Evolutionary conservation across 1,140 invertebrate genomes (phyloP).

Genomic region (Grapholita molesta): DNA sequence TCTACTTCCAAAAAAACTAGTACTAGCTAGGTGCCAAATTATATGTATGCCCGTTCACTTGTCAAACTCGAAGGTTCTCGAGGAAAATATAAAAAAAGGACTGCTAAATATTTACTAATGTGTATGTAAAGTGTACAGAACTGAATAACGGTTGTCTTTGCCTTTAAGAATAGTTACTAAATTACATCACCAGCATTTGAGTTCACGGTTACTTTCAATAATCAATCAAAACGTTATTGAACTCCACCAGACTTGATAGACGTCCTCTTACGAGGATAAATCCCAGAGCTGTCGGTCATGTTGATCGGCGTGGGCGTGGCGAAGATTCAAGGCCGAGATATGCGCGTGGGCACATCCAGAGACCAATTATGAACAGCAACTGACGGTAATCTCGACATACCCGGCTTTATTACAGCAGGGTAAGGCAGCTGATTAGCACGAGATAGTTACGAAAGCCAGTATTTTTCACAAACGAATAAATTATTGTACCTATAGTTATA

Average conservation of each 20-base stretch:
- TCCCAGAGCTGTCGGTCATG: neutral
- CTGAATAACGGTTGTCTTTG: too few relatives aligned
- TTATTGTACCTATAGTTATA: too few relatives aligned
- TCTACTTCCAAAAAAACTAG: too few relatives aligned
- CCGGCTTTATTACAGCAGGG: neutral
- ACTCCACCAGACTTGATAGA: neutral
- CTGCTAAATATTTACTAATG: too few relatives aligned
- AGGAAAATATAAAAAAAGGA: too few relatives aligned
- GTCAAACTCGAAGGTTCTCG: too few relatives aligned
- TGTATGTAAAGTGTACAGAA: too few relatives aligned
- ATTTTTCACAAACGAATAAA: neutral
- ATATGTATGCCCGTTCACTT: too few relatives aligned
- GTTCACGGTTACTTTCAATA: neutral
- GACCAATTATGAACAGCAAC: constrained; percentile 3
- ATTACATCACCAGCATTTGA: neutral
- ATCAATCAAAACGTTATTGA: neutral
- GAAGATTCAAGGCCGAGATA: constrained; percentile 7
- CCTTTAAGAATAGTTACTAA: neutral
- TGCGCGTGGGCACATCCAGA: constrained; percentile 9
- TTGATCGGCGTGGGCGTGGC: neutral
- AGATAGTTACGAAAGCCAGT: neutral
- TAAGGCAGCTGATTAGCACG: neutral
- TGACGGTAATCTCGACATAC: neutral
- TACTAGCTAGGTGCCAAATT: too few relatives aligned
- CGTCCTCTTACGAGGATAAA: neutral